Evolutionary conservation across 2,113 vertebrate species (phyloP), one percentile per base, ranked within the genome.

Genomic region (Chroicocephalus ridibundus): DNA sequence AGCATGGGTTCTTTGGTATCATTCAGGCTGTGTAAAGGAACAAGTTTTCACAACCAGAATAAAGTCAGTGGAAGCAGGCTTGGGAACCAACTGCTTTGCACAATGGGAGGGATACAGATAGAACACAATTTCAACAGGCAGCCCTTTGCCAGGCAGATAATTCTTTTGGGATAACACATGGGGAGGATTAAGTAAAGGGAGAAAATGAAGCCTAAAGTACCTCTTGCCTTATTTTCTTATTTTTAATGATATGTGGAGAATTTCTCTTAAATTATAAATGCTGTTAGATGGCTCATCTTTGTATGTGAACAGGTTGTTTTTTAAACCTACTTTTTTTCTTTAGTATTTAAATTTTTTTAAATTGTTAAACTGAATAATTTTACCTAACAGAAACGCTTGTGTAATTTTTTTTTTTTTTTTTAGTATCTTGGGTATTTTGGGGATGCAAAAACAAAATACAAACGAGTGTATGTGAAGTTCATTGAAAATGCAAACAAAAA

Each of bases 381-480:
- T 88, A 19, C 32, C 68, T 83, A 91, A 82, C 31, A 91, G 51
- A 82, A 88, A 46, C 25, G 52, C 5, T 46, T 80, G 11, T 71
- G 11, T 61, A 31, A 54, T 69, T 72, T 88, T 12, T 92, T 31
- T 69, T 70, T 77, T 79, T 31, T 40, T 93, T 92, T 90, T 82
- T 86, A 99, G 99, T 99, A 99, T 95, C 99, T 99, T 96, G 99
- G 99, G 47, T 99, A 99, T 97, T 99, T 99, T 88, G 99, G 99
- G 34, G 99, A 99, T 90, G 99, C 99, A 86, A 99, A 99, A 97
- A 99, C 98, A 86, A 99, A 99, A 98, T 99, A 99, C 96, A 99
- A 99, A 96, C 98, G 99, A 96, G 99, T 99, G 22, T 99, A 99
- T 79, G 99, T 99, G 87, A 99, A 99, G 96, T 99, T 99, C 96